These are phyloP conservation scores for Pristionchus maxplancki DNA, from an alignment of 2,888 invertebrate genomes.

Conservation along the genomic window DNA sequence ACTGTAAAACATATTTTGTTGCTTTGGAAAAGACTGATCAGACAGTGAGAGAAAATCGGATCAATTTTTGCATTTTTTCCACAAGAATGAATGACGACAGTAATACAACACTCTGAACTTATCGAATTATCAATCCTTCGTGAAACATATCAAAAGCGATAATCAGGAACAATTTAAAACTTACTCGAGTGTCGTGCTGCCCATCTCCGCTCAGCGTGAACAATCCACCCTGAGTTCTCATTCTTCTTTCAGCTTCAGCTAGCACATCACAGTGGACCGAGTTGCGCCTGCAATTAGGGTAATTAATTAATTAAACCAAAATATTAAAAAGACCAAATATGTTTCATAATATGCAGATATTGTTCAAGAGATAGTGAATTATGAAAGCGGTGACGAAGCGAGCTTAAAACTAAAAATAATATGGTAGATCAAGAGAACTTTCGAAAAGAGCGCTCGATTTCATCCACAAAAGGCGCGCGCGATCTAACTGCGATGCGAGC, in stretches of 20 bases:
- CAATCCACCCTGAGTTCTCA: conserved; percentile 46
- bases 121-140: no score
- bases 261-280: conserved; percentile 70
- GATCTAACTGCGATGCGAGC: conserved; percentile 35
- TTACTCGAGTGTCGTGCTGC: conserved; percentile 37
- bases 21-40: no score
- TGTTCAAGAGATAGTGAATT: background rate
- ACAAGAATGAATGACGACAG: no score
- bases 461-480: background rate
- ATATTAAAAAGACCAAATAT: background rate
- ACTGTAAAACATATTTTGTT: background rate
- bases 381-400: background rate
- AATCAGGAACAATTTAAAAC: no score
- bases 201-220: conserved; percentile 38
- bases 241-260: conserved; percentile 57
- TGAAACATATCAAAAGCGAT: no score
- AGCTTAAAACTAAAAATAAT: no score
- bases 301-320: background rate
- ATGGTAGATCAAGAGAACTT: no score
- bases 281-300: conserved; percentile 67
- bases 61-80: no score
- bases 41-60: background rate
- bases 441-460: background rate
- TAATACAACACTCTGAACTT: no score
- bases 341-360: background rate